Evolutionary conservation across 2,888 invertebrate genomes (phyloP), one percentile per base, ranked within the genome.

Genomic region (Stictocephala bisonia): DNA sequence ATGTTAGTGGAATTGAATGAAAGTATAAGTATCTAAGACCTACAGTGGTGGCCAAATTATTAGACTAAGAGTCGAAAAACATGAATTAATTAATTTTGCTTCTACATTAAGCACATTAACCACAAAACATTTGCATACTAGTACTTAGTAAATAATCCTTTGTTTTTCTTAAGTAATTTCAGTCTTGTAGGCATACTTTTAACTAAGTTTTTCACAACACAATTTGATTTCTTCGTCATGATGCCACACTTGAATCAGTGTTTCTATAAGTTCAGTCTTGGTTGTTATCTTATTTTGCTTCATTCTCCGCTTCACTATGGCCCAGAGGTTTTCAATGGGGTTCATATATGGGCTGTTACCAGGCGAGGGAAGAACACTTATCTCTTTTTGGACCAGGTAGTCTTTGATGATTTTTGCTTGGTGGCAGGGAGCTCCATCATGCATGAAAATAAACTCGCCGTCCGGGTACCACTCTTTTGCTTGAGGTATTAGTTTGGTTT

Each of bases 281-380:
- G 68, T 77, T 67, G 60, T 66, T 60, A 77, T 76, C 13, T 74
- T 71, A 66, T 77, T 75, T 72, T 79, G 78, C 13, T 68, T 56
- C 26, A 75, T 7, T 60, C 67, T 41, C 44, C 67, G 41, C 26
- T 79, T 80, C 44, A 75, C 74, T 3, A 77, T 53, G 35, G 77
- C 78, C 78, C 78, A 78, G 7, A 77, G 15, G 50, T 79, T 79
- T 71, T 79, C 78, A 7, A 78, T 79, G 15, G 78, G 77, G 66
- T 79, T 78, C 72, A 77, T 67, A 41, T 76, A 75, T 6, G 76
- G 77, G 22, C 56, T 72, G 29, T 77, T 77, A 22, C 77, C 74
- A 26, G 77, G 77, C 77, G 77, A 78, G 13, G 74, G 70, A 41
- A 77, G 74, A 50, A 72, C 73, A 70, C 53, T 69, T 20, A 70